phyloP scores from a whole-genome alignment of 23 tunicate genomes.

The Aplidium turbinatum region DNA sequence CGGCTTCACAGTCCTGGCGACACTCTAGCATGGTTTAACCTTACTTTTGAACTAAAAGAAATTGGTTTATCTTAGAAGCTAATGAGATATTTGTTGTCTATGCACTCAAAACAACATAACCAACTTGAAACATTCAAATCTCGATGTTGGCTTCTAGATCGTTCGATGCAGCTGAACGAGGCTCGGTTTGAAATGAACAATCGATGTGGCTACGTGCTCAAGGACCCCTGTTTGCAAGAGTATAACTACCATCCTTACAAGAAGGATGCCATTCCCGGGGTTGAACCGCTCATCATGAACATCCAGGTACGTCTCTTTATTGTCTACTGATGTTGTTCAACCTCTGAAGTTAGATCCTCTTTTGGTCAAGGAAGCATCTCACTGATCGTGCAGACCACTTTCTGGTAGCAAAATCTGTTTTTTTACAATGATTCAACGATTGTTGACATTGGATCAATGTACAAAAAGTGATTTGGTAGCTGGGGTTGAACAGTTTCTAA shows the following conservation, averaged over 20 bases:
- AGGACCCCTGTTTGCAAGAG: slow-evolving; percentile 36
- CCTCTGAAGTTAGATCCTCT: not conserved
- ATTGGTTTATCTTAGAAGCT: not conserved
- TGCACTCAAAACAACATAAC: no score
- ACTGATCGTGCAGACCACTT: no score
- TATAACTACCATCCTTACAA: slow-evolving; percentile 34
- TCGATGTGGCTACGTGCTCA: slow-evolving; percentile 59
- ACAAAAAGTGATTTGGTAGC: no score
- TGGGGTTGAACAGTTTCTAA: no score
- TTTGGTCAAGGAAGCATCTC: no score
- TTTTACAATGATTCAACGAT: no score
- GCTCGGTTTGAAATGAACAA: slow-evolving; percentile 60
- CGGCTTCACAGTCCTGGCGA: no score
- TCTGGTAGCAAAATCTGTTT: no score
- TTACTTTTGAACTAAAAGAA: no score
- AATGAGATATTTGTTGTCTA: not conserved
- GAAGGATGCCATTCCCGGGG: slow-evolving; percentile 20
- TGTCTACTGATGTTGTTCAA: not conserved
- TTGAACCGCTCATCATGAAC: slow-evolving; percentile 53
- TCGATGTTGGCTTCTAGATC: slow-evolving; percentile 46
- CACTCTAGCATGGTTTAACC: no score
- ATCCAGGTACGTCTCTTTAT: slow-evolving; percentile 36
- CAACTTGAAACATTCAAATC: no score
- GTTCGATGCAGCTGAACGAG: slow-evolving; percentile 74
- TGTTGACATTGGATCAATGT: no score